Base-by-base conservation (phyloP, 2,888 invertebrate species). In the Galerucella pusilla region DNA sequence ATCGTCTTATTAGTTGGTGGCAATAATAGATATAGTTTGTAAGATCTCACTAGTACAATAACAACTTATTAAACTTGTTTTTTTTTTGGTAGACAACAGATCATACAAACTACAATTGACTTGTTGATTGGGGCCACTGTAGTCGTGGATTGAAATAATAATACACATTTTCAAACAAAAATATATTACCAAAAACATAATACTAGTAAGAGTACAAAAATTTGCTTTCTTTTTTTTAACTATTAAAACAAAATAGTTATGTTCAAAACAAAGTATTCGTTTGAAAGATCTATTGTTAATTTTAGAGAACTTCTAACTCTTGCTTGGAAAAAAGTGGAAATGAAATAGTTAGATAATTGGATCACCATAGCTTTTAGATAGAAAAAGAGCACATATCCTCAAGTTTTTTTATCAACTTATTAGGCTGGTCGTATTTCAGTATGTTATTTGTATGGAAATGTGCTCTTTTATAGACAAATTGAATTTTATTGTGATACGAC, bases 181-280 rank as follows among this genome's bases (percentile, higher is more conserved):
- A 57, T 57, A 57, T 57, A 57, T 57, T 57, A 57, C 57, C 57
- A 20, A 57, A 52, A 57, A 57, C 57, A 57, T 57, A 57, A 57
- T 57, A 63, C 63, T 42, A 63, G 11, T 63, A 63, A 42, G 63
- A 35, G 42, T 63, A 63, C 63, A 63, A 63, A 63, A 63, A 63
- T 42, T 35, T 42, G 42, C 16, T 63, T n/a, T 63, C 35, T 28
- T n/a, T n/a, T 35, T 28, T 63, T 35, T 42, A 6, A 63, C 14
- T 63, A 63, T 35, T 63, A 42, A 35, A 61, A 61, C 35, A 28
- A 61, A 6, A 14, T 57, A 60, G 60, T 60, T 60, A 28, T 20
- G 12, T 6, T 14, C 28, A 60, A 60, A 60, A 52, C 12, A 14
- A 60, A 60, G 35, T 60, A 60, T 28, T 52, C 7, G 20, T 20